Percentiles rank a stretch among this genome's conserved stretches.
These are phyloP conservation scores for Bubo bubo DNA, from an alignment of 2,113 vertebrate genomes.

Conservation along the genomic window DNA sequence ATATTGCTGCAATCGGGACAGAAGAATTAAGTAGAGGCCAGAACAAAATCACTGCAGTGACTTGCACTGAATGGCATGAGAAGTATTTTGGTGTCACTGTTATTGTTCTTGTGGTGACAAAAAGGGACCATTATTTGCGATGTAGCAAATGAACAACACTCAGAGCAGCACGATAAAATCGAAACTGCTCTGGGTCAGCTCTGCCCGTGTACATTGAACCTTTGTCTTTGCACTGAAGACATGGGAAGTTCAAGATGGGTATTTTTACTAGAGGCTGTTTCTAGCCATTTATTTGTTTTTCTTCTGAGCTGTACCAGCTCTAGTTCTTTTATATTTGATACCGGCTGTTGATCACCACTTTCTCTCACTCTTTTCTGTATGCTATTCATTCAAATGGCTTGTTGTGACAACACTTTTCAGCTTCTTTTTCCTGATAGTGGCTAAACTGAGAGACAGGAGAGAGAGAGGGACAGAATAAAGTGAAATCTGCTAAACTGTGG, in stretches of 20 bases:
- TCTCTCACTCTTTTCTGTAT: not conserved
- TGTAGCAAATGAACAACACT: not conserved
- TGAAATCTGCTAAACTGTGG: not conserved
- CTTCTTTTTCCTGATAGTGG: not conserved
- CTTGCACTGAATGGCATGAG: not conserved
- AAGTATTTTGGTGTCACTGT: not conserved
- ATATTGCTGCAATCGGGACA: not conserved
- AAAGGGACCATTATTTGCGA: constrained; percentile 52
- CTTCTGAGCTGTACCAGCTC: not conserved
- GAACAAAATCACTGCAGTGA: not conserved
- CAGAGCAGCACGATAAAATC: not conserved
- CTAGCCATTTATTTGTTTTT: not conserved
- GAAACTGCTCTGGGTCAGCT: not conserved
- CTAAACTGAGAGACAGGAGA: not conserved
- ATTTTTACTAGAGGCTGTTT: not conserved
- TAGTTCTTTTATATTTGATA: not conserved
- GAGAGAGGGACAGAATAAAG: not conserved
- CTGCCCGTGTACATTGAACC: not conserved
- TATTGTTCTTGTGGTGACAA: constrained; percentile 27
- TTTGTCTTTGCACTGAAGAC: constrained; percentile 23
- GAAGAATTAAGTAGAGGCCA: not conserved
- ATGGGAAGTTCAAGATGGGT: not conserved
- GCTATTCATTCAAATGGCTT: not conserved
- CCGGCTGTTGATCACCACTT: not conserved
- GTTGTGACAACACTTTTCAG: not conserved